A percentile compares a stretch with the other conserved stretches of the same genome.
Conservation (phyloP, 23 tunicate genomes). For the Ascidia mentula region DNA sequence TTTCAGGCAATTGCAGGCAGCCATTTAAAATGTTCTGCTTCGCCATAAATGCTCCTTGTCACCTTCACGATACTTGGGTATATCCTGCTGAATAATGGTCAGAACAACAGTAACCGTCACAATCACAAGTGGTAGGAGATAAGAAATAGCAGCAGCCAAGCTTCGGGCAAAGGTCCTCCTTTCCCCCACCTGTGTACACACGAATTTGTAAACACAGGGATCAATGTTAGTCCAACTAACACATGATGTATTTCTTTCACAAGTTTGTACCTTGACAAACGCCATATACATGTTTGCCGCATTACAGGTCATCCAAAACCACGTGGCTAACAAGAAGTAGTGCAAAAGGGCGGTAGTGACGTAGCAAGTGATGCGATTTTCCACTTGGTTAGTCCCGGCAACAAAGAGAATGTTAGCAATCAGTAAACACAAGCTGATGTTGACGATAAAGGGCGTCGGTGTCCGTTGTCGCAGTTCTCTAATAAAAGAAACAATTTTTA, state of each 20-base stretch:
- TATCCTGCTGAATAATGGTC: neutral
- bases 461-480: neutral
- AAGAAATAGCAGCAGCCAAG: neutral
- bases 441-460: neutral
- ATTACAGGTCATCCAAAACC: constrained; percentile 51
- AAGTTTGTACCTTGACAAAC: constrained; percentile 33
- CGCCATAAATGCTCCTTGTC: too few species aligned
- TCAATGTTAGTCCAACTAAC: neutral
- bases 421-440: neutral
- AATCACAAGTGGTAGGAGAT: neutral
- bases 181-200: neutral
- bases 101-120: neutral
- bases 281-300: constrained; percentile 33
- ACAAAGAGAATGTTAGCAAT: neutral
- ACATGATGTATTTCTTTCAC: neutral
- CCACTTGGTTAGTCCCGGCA: neutral
- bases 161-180: neutral
- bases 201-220: neutral
- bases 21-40: too few species aligned
- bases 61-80: neutral
- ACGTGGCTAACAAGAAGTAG: constrained; percentile 37
- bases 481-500: too few species aligned
- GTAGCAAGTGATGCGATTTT: constrained; percentile 14
- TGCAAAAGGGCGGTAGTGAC: constrained; percentile 33
- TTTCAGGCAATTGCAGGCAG: too few species aligned